Evolutionary conservation across 2,888 invertebrate genomes (phyloP).

Genomic region (Amorpha juglandis): DNA sequence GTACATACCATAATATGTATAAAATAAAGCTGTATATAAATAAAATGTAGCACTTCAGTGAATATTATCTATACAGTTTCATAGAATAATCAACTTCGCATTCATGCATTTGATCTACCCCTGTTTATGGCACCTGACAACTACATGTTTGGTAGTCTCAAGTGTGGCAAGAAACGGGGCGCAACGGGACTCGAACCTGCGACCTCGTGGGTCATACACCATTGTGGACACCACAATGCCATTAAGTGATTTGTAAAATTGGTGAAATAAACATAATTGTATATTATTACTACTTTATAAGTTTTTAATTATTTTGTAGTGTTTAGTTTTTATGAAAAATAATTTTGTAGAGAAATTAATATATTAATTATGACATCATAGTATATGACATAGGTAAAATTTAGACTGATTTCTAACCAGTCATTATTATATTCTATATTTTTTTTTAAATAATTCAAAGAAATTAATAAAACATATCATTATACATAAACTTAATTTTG

Average conservation of each 20-base stretch:
- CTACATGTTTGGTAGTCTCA: slow-evolving; percentile 73
- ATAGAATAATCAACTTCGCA: slow-evolving; percentile 67
- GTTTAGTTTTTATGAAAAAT: too few relatives aligned
- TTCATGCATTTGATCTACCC: slow-evolving; percentile 65
- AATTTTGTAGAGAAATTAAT: too few relatives aligned
- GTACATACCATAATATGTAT: neutral
- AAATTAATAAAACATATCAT: too few relatives aligned
- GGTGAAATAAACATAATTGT: neutral
- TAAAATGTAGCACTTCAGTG: slow-evolving; percentile 19
- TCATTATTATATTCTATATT: too few relatives aligned
- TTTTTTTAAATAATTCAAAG: too few relatives aligned
- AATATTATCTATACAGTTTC: slow-evolving; percentile 30
- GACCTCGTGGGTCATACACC: slow-evolving; percentile 32
- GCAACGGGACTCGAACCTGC: slow-evolving; percentile 59
- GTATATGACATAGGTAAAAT: too few relatives aligned
- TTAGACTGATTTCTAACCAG: too few relatives aligned
- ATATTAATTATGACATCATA: too few relatives aligned
- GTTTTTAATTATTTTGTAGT: too few relatives aligned
- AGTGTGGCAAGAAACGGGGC: slow-evolving; percentile 81
- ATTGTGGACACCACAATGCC: slow-evolving; percentile 42
- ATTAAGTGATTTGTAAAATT: neutral
- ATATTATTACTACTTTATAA: too few relatives aligned
- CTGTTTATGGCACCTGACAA: slow-evolving; percentile 71
- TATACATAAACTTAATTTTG: too few relatives aligned
- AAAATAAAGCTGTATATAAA: slow-evolving; percentile 9